These are phyloP conservation scores for Tineola bisselliella DNA, from an alignment of 2,888 invertebrate species.

Conservation along the genomic window DNA sequence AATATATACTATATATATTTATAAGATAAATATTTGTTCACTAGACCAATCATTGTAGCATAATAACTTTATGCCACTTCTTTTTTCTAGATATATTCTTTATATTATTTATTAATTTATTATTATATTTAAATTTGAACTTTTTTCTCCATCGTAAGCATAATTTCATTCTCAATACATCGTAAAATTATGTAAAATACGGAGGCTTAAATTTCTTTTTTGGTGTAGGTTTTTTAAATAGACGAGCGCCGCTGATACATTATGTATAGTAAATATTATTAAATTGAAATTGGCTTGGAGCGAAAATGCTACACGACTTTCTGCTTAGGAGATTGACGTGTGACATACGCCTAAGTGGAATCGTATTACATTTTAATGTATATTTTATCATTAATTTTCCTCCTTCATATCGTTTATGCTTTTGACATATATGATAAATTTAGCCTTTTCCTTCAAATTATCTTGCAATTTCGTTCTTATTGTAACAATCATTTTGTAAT, in stretches of 20 bases:
- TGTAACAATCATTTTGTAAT: background rate
- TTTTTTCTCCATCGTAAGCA: no score
- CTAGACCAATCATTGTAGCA: no score
- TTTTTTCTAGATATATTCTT: no score
- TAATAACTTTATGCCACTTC: no score
- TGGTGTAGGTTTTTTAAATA: background rate
- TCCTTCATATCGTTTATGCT: constrained; percentile 6
- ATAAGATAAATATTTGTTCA: no score
- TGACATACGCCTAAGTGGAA: constrained; percentile 29
- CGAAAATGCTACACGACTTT: constrained; percentile 9
- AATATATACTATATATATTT: no score
- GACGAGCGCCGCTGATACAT: background rate
- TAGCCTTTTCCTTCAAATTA: background rate
- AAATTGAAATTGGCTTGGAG: constrained; percentile 9
- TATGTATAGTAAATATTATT: constrained; percentile 3
- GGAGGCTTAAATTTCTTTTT: background rate
- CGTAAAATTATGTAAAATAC: background rate
- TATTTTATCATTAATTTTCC: constrained; percentile 20
- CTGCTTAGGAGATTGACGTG: constrained; percentile 23
- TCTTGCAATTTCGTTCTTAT: background rate
- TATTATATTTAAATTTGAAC: no score
- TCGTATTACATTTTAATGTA: constrained; percentile 25
- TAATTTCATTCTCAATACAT: background rate
- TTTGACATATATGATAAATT: constrained; percentile 11
- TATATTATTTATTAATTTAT: no score